These are phyloP conservation scores for Malurus melanocephalus DNA, from an alignment of 2,113 vertebrate species.

Conservation along the genomic window DNA sequence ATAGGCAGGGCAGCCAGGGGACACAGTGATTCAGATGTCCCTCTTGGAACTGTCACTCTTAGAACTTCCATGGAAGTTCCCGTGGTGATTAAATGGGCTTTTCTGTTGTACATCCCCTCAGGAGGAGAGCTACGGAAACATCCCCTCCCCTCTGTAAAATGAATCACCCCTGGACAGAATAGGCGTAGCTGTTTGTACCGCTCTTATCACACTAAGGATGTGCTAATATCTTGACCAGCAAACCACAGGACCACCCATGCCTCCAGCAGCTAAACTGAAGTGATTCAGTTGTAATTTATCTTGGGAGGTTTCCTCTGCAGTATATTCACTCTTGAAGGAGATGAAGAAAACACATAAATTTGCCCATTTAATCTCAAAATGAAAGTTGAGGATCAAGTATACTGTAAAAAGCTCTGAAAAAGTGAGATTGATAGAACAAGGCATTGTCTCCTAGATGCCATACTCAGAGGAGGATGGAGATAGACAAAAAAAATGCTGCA, in stretches of 20 bases:
- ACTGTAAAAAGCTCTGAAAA: neutral
- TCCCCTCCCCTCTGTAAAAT: neutral
- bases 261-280: neutral
- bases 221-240: conserved; percentile 47
- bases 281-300: conserved; percentile 14
- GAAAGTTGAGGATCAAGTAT: neutral
- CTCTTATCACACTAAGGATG: conserved; percentile 52
- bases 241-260: conserved; percentile 28
- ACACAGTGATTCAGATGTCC: neutral
- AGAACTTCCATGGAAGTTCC: neutral
- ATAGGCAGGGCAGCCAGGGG: neutral
- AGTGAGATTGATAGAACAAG: neutral
- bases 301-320: conserved; percentile 4
- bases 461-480: neutral
- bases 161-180: neutral
- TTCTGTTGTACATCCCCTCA: neutral
- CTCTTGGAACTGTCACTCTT: neutral
- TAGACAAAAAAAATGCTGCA: neutral
- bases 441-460: neutral
- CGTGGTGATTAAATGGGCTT: neutral
- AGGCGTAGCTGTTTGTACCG: neutral
- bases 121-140: neutral
- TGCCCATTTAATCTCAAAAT: neutral
- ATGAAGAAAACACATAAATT: conserved; percentile 9
- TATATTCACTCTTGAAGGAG: neutral